phyloP scores from a whole-genome alignment of 2,888 invertebrate species.

The Pimpla rufipes region DNA sequence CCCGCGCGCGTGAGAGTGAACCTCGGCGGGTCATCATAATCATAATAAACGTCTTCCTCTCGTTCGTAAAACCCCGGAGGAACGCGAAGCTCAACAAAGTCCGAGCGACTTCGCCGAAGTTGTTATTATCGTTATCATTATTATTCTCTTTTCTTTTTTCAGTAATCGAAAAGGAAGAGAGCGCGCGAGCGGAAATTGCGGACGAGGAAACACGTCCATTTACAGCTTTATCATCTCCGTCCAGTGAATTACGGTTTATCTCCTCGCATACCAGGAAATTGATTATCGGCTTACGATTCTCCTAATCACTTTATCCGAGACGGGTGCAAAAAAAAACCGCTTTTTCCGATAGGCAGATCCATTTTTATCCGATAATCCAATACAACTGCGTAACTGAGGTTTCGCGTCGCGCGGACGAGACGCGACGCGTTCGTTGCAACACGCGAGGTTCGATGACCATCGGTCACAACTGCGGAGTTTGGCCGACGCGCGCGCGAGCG shows the following conservation, averaged over 20 bases:
- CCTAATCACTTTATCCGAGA: slow-evolving; percentile 22
- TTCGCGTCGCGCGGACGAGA: background rate
- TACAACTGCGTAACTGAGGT: slow-evolving; percentile 12
- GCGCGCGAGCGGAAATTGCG: slow-evolving; percentile 7
- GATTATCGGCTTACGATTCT: slow-evolving; percentile 11
- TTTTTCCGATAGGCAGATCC: background rate
- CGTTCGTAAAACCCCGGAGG: slow-evolving; percentile 25
- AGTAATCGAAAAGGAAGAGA: background rate
- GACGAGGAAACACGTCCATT: background rate
- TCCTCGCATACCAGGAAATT: slow-evolving; percentile 19
- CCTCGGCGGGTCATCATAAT: slow-evolving; percentile 77
- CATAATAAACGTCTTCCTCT: slow-evolving; percentile 45
- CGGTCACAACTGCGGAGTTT: background rate
- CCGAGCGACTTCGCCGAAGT: background rate
- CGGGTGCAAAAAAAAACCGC: background rate
- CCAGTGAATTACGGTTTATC: slow-evolving; percentile 21
- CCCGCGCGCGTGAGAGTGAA: slow-evolving; percentile 73
- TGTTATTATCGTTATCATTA: background rate
- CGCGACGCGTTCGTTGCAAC: slow-evolving; percentile 8
- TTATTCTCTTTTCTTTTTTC: background rate
- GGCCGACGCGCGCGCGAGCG: no score
- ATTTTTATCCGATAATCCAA: slow-evolving; percentile 14
- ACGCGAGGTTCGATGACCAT: slow-evolving; percentile 33
- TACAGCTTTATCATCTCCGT: background rate
- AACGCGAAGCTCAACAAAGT: slow-evolving; percentile 18